Base-by-base conservation (phyloP, 2,797 vertebrate genomes). In the Anguilla obscura region DNA sequence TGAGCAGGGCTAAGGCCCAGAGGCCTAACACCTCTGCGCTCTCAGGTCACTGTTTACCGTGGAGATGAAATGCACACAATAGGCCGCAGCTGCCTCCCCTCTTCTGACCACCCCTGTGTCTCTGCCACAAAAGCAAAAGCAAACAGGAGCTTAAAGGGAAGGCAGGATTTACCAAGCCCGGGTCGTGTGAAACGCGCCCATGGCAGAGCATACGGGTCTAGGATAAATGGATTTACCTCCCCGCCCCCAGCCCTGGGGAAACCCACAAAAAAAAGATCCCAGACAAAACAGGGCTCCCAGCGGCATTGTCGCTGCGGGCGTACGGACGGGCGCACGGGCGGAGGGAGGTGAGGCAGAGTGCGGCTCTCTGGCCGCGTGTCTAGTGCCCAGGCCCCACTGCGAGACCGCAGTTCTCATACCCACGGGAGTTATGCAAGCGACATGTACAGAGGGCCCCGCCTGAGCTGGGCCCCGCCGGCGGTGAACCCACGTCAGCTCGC, bases 111-210 rank as follows among this genome's bases (percentile, higher is more conserved):
- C 27, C 45, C 83, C 56, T 69, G 5, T 30, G n/a, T 63, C 33
- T 30, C 82, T 66, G 30, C 66, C n/a, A 85, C 60, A 85, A 74
- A 87, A 56, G 60, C 24, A 88, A 79, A 88, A 88, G 63, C 87
- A 88, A 88, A 88, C 87, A 74, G 24, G 40, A 60, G 36, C 82
- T 88, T 14, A 71, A 50, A 52, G 50, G 48, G 24, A 58, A 21
- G 71, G 45, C 83, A 10, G 16, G 50, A 33, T 85, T 54, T 52
- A 9, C 24, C 30, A 83, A 88, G 48, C 84, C 24, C 16, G 27
- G 36, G 27, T 45, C 63, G 66, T 54, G 52, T 69, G 36, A 84
- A 74, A 85, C 48, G 33, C 30, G 21, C 60, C n/a, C n/a, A 36
- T 1, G 83, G 48, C 50, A 45, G 63, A 85, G 52, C 45, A 85